Evolutionary conservation across 2,888 invertebrate species (phyloP), one percentile per base, ranked within the genome.

Genomic region (Sylvicola fuscatus): DNA sequence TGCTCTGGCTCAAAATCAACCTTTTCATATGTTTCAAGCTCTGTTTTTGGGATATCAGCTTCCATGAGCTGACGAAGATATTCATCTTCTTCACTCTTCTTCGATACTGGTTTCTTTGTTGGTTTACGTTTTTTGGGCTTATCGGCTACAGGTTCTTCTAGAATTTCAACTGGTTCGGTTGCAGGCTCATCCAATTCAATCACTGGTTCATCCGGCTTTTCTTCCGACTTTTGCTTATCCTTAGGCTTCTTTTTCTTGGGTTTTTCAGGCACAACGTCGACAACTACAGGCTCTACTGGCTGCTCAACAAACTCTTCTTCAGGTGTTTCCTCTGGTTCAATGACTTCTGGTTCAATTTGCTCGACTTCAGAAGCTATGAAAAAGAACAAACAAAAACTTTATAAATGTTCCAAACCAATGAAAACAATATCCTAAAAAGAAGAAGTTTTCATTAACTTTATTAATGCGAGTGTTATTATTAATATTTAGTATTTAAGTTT

Each of bases 41-140:
- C 42, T n/a, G 34, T 34, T 2, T 38, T 16, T 12, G 48, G 49
- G 14, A 51, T 47, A 3, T 42, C 44, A 38, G 50, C 49, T 32
- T 55, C 51, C 26, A 46, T 39, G 1, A 55, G 29, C 11, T 46
- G 50, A 3, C 48, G 40, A 31, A 49, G 46, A 37, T 49, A 51
- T 26, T 54, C 52, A 40, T 54, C 51, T 2, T 49, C 43, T 33
- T 55, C 56, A 2, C 48, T 47, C 32, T 56, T 43, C 14, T 42
- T 44, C 40, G 52, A 51, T 12, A 7, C 11, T 10, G 12, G 29
- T 13, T 39, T 39, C 16, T 48, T 46, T 14, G 48, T 46, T 6
- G 38, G 40, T n/a, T 46, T 50, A 44, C 12, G 7, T 12, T 17
- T 26, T 13, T 21, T 33, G 13, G 33, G 14, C 27, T 34, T 27